A percentile compares a stretch with the other conserved stretches of the same genome.
Evolutionary conservation across 1,140 invertebrate genomes (phyloP).

Genomic region (Mycetomoellerius zeteki): DNA sequence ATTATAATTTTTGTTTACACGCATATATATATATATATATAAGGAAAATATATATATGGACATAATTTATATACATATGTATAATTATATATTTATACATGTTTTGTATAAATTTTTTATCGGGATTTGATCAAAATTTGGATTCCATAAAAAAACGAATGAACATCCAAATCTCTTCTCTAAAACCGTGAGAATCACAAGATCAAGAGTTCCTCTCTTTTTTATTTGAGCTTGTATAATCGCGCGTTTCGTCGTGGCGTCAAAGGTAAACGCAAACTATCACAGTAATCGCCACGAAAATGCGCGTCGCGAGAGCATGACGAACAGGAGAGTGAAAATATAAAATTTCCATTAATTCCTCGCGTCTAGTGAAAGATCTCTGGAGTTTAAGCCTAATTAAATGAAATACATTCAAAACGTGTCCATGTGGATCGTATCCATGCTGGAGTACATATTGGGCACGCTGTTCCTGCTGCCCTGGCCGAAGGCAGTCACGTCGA

Average conservation of each 20-base stretch:
- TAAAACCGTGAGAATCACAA: neutral
- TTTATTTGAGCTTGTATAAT: slow-evolving; percentile 5
- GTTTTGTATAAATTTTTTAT: too few relatives aligned
- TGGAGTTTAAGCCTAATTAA: neutral
- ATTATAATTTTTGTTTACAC: too few relatives aligned
- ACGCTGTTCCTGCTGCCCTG: slow-evolving; percentile 73
- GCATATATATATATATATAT: too few relatives aligned
- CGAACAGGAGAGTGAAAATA: neutral
- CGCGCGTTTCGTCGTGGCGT: slow-evolving; percentile 36
- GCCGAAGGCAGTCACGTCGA: slow-evolving; percentile 56
- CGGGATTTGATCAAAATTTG: too few relatives aligned
- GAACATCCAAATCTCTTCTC: neutral
- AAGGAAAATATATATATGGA: too few relatives aligned
- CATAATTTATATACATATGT: too few relatives aligned
- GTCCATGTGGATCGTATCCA: slow-evolving; percentile 82
- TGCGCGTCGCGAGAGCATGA: neutral
- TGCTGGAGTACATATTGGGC: slow-evolving; percentile 75
- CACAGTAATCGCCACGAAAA: slow-evolving; percentile 55
- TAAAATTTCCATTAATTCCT: slow-evolving; percentile 1
- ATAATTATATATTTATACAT: too few relatives aligned
- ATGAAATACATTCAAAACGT: slow-evolving; percentile 72
- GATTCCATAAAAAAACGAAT: neutral
- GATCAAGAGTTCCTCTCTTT: too few relatives aligned
- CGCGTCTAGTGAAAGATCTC: neutral
- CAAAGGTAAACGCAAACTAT: slow-evolving; percentile 56